Conservation (phyloP, 2,113 vertebrate genomes). For the Mirounga angustirostris region DNA sequence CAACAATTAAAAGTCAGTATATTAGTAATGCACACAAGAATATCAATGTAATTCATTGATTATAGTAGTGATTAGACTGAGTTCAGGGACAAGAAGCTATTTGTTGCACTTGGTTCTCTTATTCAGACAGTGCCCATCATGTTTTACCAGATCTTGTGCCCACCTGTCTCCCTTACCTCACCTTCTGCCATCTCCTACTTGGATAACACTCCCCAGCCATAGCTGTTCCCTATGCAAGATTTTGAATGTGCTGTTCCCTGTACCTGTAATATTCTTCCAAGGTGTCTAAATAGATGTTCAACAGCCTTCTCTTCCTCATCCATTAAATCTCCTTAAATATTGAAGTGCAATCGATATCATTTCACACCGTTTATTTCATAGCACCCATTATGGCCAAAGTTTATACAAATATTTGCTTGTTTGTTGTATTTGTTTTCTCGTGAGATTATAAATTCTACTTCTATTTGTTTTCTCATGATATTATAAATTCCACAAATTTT, state of each 20-base stretch:
- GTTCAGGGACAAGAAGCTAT: background rate
- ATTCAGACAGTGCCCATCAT: fast-evolving
- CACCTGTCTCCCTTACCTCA: fast-evolving
- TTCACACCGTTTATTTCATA: background rate
- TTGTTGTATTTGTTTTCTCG: background rate
- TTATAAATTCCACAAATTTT: too few species aligned
- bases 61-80: background rate
- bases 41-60: background rate
- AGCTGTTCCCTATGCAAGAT: background rate
- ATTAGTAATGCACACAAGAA: background rate
- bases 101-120: background rate
- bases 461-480: too few species aligned
- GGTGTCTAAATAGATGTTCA: background rate
- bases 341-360: background rate
- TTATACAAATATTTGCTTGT: background rate
- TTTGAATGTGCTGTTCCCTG: background rate
- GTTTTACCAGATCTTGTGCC: background rate
- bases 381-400: background rate
- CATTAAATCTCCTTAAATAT: background rate
- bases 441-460: background rate
- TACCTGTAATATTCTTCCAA: background rate
- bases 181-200: background rate
- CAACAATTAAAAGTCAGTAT: background rate
- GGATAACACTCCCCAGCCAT: background rate
- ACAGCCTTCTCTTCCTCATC: background rate